A percentile compares a stretch with the other conserved stretches of the same genome.
These are phyloP conservation scores for Apogon hyalosoma DNA, from an alignment of 2,797 vertebrate genomes.

Conservation along the genomic window DNA sequence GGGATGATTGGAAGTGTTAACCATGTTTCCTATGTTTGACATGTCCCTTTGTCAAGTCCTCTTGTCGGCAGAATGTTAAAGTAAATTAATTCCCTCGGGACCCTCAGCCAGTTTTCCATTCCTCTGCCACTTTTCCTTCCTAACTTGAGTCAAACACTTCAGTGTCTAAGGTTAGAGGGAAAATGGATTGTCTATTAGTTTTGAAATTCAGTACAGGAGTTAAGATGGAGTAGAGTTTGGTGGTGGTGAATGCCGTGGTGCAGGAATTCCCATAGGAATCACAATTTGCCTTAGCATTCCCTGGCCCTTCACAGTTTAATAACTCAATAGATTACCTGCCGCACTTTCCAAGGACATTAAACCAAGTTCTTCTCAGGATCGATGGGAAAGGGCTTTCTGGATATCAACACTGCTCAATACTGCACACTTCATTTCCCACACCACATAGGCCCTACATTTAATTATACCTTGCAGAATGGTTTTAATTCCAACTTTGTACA, in stretches of 20 bases:
- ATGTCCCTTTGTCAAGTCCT: conserved; percentile 57
- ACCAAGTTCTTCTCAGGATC: conserved; percentile 79
- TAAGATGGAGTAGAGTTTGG: conserved; percentile 49
- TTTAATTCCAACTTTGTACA: conserved; percentile 69
- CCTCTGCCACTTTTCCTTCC: conserved; percentile 37
- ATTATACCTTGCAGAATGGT: conserved; percentile 71
- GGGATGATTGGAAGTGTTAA: conserved; percentile 60
- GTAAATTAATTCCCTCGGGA: conserved; percentile 74
- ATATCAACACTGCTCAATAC: conserved; percentile 79
- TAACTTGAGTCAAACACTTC: conserved; percentile 56
- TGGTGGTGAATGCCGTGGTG: conserved; percentile 42
- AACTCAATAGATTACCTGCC: conserved; percentile 85
- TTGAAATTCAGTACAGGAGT: conserved; percentile 48
- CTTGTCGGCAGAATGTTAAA: conserved; percentile 45
- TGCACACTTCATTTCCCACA: conserved; percentile 82
- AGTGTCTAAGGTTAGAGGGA: conserved; percentile 63
- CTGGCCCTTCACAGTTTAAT: conserved; percentile 82
- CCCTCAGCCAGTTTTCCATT: conserved; percentile 46
- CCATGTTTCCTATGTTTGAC: conserved; percentile 61
- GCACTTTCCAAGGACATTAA: conserved; percentile 84
- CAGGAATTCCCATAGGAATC: conserved; percentile 69
- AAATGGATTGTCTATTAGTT: conserved; percentile 64
- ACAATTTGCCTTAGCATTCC: conserved; percentile 72
- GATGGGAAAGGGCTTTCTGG: conserved; percentile 77
- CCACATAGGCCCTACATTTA: conserved; percentile 67